Percentiles rank a stretch among this genome's conserved stretches.
Evolutionary conservation across 2,888 invertebrate species (phyloP).

Genomic region (Melipona bicolor): DNA sequence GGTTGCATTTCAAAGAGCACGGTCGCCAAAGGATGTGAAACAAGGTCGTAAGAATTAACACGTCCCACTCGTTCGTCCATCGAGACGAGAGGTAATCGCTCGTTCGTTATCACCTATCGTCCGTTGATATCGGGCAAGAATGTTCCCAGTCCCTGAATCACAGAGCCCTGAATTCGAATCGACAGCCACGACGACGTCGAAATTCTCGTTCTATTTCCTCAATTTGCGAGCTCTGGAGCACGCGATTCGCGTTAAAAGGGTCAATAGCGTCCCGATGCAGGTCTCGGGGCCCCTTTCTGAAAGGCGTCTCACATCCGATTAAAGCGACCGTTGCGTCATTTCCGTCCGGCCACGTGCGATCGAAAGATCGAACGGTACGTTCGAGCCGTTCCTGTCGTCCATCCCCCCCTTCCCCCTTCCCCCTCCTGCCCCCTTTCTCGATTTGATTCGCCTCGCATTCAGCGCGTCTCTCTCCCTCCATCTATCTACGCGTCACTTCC

Average conservation of each 20-base stretch:
- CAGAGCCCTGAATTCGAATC: slow-evolving; percentile 19
- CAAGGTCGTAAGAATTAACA: background rate
- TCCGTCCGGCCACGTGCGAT: slow-evolving; percentile 52
- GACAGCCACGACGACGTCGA: slow-evolving; percentile 13
- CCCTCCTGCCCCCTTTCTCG: slow-evolving; percentile 47
- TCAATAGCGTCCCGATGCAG: slow-evolving; percentile 29
- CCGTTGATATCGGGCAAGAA: background rate
- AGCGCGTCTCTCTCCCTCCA: slow-evolving; percentile 44
- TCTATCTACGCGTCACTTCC: slow-evolving; percentile 78
- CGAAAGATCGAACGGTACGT: slow-evolving; percentile 55
- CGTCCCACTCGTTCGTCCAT: background rate
- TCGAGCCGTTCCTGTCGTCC: slow-evolving; percentile 8
- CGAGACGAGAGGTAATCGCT: slow-evolving; percentile 18
- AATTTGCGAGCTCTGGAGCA: slow-evolving; percentile 41
- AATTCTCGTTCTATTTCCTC: slow-evolving; percentile 53
- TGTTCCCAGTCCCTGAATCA: slow-evolving; percentile 3
- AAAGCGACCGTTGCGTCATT: slow-evolving; percentile 45
- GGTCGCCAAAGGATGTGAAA: rapidly evolving
- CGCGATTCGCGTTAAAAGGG: slow-evolving; percentile 44
- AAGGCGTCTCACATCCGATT: slow-evolving; percentile 61
- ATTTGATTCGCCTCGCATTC: slow-evolving; percentile 72
- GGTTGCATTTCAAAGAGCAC: background rate
- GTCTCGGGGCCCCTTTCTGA: slow-evolving; percentile 14
- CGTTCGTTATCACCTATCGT: slow-evolving; percentile 3
- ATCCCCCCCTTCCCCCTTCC: slow-evolving; percentile 1